A percentile compares a stretch with the other conserved stretches of the same genome.
Evolutionary conservation across 1,140 invertebrate genomes (phyloP).

Genomic region (Pomacea maculata): DNA sequence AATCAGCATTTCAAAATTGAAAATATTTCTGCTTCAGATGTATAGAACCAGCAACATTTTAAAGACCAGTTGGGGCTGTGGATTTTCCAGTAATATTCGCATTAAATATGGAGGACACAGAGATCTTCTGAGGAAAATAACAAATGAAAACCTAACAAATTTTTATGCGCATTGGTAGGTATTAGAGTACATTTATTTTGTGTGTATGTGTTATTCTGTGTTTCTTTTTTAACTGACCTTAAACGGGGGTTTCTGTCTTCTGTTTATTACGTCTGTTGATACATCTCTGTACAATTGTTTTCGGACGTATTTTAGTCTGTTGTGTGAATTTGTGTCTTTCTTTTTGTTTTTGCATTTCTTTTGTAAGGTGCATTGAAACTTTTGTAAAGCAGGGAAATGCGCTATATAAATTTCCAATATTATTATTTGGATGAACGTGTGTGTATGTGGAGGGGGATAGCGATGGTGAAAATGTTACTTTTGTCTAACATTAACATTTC

Average conservation of each 20-base stretch:
- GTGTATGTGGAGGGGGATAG: no score
- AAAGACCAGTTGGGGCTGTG: slow-evolving; percentile 66
- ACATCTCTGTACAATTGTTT: background rate
- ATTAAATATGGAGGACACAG: slow-evolving; percentile 71
- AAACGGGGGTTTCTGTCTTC: background rate
- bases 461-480: background rate
- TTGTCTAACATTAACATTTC: slow-evolving; percentile 16
- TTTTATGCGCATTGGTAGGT: slow-evolving; percentile 83
- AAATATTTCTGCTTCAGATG: slow-evolving; percentile 49
- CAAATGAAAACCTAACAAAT: slow-evolving; percentile 73
- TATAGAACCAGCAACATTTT: slow-evolving; percentile 51
- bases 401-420: no score
- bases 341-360: background rate
- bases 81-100: slow-evolving; percentile 76
- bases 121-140: slow-evolving; percentile 73
- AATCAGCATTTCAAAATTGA: background rate
- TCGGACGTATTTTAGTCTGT: background rate
- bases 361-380: no score
- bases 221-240: no score
- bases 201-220: background rate
- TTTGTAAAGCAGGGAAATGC: background rate
- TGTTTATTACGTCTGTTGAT: background rate
- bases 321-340: background rate
- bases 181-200: background rate
- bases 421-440: no score